Evolutionary conservation across 2,888 invertebrate species (phyloP).

Genomic region (Harpalus rufipes): DNA sequence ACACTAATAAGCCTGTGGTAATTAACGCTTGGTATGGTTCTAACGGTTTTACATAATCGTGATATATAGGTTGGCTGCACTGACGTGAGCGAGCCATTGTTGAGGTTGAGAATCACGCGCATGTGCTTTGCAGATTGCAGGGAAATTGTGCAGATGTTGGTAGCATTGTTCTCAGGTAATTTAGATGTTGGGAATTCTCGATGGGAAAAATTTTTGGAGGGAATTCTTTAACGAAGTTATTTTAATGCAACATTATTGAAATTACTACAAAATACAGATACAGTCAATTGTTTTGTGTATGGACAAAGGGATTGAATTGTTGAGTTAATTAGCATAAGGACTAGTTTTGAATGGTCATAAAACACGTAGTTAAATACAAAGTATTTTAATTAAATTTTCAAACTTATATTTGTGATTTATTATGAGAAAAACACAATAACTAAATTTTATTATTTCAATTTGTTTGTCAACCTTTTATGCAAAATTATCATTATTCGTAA

Average conservation of each 20-base stretch:
- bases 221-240: background rate
- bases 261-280: background rate
- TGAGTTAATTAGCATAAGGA: constrained; percentile 1
- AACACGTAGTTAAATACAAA: too few relatives aligned
- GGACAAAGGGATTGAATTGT: background rate
- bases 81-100: constrained; percentile 44
- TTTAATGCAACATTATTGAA: background rate
- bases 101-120: constrained; percentile 32
- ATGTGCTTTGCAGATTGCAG: constrained; percentile 16
- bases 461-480: too few relatives aligned
- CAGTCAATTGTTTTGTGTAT: background rate
- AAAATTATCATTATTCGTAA: too few relatives aligned
- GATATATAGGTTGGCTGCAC: constrained; percentile 60
- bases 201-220: constrained; percentile 6
- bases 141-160: constrained; percentile 7
- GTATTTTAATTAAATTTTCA: too few relatives aligned
- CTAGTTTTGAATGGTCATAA: too few relatives aligned
- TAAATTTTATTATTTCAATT: too few relatives aligned
- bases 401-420: too few relatives aligned
- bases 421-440: too few relatives aligned
- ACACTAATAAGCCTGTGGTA: constrained; percentile 52
- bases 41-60: constrained; percentile 61
- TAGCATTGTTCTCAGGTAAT: constrained; percentile 38
- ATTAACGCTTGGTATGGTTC: constrained; percentile 58
- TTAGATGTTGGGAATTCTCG: constrained; percentile 27